These are phyloP conservation scores for Agapornis roseicollis DNA, from an alignment of 2,113 vertebrate species.

Conservation along the genomic window DNA sequence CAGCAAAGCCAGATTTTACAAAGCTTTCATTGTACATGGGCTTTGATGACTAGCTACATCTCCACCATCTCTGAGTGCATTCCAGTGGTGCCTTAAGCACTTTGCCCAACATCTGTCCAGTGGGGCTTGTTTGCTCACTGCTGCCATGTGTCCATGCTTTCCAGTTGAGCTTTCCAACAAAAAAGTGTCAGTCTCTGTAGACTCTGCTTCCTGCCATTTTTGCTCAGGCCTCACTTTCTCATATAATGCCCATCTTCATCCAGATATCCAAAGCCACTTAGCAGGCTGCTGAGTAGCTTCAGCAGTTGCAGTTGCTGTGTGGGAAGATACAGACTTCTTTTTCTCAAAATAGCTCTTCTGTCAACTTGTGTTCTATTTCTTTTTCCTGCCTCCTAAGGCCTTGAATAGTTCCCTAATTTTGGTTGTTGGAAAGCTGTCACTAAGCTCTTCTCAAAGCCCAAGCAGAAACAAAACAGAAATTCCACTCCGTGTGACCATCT, in stretches of 20 bases:
- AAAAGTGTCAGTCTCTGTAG: background rate
- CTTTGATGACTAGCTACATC: background rate
- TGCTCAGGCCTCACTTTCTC: background rate
- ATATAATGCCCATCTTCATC: background rate
- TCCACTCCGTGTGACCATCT: background rate
- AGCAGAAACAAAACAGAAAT: background rate
- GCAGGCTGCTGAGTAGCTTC: background rate
- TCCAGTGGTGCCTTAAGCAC: background rate
- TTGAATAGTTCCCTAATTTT: background rate
- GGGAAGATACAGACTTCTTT: background rate
- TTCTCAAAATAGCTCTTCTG: background rate
- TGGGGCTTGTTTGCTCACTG: background rate
- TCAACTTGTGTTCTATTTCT: background rate
- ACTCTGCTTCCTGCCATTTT: constrained; percentile 14
- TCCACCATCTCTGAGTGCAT: background rate
- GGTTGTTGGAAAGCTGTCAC: background rate
- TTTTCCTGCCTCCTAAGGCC: background rate
- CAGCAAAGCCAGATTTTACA: background rate
- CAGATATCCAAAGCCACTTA: background rate
- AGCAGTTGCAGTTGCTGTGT: background rate
- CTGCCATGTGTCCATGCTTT: background rate
- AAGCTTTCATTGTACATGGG: background rate
- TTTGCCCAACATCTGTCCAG: background rate
- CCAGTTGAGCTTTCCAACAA: background rate
- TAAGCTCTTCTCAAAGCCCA: background rate